Base-by-base conservation (phyloP, 2,888 invertebrate species). In the Opisthograptis luteolata region DNA sequence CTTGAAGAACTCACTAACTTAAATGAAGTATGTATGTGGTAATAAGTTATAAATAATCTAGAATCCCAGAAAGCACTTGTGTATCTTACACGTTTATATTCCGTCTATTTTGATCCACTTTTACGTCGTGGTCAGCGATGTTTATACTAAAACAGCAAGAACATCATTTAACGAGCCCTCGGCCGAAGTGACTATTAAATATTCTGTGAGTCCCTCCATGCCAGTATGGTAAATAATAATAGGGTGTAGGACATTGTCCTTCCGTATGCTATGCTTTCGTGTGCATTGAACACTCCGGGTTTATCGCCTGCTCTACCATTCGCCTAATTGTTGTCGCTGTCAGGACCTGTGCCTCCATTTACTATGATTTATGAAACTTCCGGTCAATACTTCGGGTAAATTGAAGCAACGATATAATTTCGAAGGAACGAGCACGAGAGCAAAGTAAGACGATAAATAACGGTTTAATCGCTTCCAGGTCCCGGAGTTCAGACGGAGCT, bases 211-310 rank as follows among this genome's bases (percentile, higher is more conserved):
- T 76, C 80, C 77, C 75, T 74, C 74, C 76, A 76, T 57, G 68
- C 63, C 73, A 67, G 50, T 43, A 49, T 43, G 39, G 49, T 40
- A 51, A 51, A 45, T 51, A 74, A 70, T 74, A 70, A 78, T 73
- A 70, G 86, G 86, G 81, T 69, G 76, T 60, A 73, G 50, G 44
- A 75, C 83, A 66, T 82, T 82, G 84, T 79, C 84, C 87, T 80
- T 78, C 76, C 79, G 73, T 68, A n/a, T n/a, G n/a, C n/a, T n/a
- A n/a, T n/a, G 64, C 64, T 70, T 69, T 62, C 55, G 40, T 56
- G 57, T 56, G 55, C 36, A 31, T 37, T 36, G n/a, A n/a, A n/a
- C n/a, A n/a, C n/a, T 25, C 20, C 28, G 37, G 42, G 19, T 50
- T 47, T 44, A 50, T 46, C 52, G 55, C 58, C 46, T 57, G 48